These are phyloP conservation scores for Suncus etruscus DNA, from an alignment of 2,113 vertebrate species.

Conservation along the genomic window DNA sequence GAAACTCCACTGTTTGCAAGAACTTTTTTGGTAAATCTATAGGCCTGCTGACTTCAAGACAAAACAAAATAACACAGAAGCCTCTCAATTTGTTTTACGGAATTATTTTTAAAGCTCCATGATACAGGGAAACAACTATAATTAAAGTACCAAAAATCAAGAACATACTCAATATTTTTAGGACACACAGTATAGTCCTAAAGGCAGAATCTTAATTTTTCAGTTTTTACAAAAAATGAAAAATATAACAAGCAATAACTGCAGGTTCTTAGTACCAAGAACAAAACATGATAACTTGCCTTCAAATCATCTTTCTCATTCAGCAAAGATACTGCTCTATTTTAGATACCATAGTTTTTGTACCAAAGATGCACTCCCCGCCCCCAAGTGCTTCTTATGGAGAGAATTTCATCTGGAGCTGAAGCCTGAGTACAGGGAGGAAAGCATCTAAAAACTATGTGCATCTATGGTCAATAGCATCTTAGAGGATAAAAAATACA, in stretches of 20 bases:
- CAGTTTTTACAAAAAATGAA: constrained; percentile 63
- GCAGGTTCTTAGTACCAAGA: constrained; percentile 59
- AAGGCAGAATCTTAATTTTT: constrained; percentile 65
- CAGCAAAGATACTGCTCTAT: background rate
- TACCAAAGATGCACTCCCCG: too few relatives aligned
- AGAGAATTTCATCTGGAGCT: too few relatives aligned
- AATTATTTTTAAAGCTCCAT: constrained; percentile 65
- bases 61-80: constrained; percentile 10
- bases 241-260: constrained; percentile 64
- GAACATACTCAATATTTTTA: constrained; percentile 68
- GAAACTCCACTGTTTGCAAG: background rate
- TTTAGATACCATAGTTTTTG: background rate
- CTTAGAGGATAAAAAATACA: too few relatives aligned
- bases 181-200: background rate
- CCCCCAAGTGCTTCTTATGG: too few relatives aligned
- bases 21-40: background rate
- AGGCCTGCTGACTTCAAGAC: background rate
- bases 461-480: too few relatives aligned
- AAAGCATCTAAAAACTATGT: too few relatives aligned
- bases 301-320: constrained; percentile 1
- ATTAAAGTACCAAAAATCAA: constrained; percentile 74
- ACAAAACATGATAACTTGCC: constrained; percentile 35
- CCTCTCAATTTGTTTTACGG: constrained; percentile 53
- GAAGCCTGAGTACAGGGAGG: too few relatives aligned
- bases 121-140: constrained; percentile 75